Evolutionary conservation across 2,113 vertebrate species (phyloP).

Genomic region (Marmota flaviventris): DNA sequence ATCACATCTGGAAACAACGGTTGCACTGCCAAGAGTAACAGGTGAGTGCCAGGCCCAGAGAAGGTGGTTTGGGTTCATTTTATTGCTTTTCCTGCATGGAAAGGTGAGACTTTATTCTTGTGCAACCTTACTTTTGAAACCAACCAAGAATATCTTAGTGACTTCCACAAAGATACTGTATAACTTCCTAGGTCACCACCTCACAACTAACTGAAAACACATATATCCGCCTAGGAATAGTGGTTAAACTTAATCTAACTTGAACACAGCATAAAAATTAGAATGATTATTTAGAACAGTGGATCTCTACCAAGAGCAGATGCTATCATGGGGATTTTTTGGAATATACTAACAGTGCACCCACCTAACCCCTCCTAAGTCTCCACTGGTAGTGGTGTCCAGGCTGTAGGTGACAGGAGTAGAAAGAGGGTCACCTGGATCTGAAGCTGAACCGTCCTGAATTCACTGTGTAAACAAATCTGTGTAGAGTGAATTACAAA

Average conservation of each 20-base stretch:
- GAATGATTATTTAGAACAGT: not conserved
- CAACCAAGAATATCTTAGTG: not conserved
- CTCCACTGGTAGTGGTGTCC: not conserved
- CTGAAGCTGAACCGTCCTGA: not conserved
- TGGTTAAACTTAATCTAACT: not conserved
- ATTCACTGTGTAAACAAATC: not conserved
- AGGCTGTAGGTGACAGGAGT: not conserved
- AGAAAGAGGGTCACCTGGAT: not conserved
- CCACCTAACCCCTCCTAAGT: not conserved
- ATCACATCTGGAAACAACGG: constrained; percentile 64
- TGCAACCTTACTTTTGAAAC: constrained; percentile 4
- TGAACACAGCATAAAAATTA: constrained; percentile 15
- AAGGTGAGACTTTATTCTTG: not conserved
- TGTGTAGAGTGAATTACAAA: not conserved
- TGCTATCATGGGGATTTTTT: not conserved
- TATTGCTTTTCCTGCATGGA: not conserved
- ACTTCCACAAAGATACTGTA: no score
- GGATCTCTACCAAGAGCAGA: not conserved
- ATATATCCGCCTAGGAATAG: not conserved
- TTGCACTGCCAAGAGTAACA: not conserved
- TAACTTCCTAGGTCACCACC: not conserved
- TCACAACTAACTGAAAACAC: constrained; percentile 13
- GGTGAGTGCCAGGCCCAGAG: not conserved
- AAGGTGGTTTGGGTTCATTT: not conserved
- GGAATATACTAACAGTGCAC: not conserved